Evolutionary conservation across 2,797 vertebrate genomes (phyloP), one percentile per base, ranked within the genome.

Genomic region (Hipposideros larvatus): DNA sequence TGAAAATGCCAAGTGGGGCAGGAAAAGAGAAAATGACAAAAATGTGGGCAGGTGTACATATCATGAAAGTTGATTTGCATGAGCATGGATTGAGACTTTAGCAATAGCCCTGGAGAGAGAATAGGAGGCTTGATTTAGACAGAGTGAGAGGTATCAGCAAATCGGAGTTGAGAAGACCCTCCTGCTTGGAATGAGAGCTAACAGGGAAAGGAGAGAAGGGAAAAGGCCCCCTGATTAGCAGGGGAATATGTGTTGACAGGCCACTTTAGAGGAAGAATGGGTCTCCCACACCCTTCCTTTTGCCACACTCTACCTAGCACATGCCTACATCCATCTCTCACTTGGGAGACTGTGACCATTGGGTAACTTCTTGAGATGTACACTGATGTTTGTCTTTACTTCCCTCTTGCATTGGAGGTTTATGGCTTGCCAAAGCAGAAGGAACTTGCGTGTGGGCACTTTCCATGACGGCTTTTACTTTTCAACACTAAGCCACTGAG

Each of bases 381-480:
- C 75, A 21, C 26, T 21, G 65, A 91, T 73, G 77, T 61, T 86
- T 66, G 41, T 74, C 84, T 89, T 96, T 80, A 80, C 18, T 95
- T 68, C 43, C 24, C 24, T 14, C 48, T 85, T 92, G 53, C 66
- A 15, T 91, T 85, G 77, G 43, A 80, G 73, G 71, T 55, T 90
- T 73, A 87, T 48, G 55, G 66, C 92, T 95, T 90, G 66, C 78
- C 90, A 94, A 73, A 84, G 77, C 84, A 73, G 65, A 89, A 92
- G 75, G 48, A 85, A 87, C 34, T 74, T 79, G 43, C 31, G 71
- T 59, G 24, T 43, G 74, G 92, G 75, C 41, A 65, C 68, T 93
- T 96, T 91, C 53, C 84, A 66, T n/a, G 16, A 84, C 41, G 71
- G 79, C 28, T 77, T 94, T 66, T 93, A 79, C 55, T 91, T 95